Conservation (phyloP, 2,797 vertebrate genomes). For the Cryptoprocta ferox region DNA sequence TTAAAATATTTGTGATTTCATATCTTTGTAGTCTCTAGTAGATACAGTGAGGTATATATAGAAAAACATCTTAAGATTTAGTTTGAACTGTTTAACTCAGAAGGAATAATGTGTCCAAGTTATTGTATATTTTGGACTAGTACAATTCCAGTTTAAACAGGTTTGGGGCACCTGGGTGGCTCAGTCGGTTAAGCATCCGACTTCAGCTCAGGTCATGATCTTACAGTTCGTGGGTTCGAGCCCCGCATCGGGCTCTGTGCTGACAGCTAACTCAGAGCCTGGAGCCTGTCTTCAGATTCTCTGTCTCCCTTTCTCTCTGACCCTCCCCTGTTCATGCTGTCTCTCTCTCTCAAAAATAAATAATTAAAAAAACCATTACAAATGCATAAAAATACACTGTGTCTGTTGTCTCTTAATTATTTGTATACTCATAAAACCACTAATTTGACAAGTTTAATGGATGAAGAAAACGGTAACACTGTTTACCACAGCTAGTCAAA, state of each 20-base stretch:
- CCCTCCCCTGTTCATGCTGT: too few species aligned
- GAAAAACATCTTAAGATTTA: conserved; percentile 11
- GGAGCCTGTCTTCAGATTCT: too few species aligned
- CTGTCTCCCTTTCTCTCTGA: too few species aligned
- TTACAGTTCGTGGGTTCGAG: too few species aligned
- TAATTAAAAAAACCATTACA: too few species aligned
- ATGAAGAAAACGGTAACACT: conserved; percentile 70
- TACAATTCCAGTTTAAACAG: not conserved
- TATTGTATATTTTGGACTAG: not conserved
- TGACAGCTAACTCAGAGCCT: too few species aligned
- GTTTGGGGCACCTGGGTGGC: not conserved
- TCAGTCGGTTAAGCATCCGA: too few species aligned
- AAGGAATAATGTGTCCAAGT: not conserved
- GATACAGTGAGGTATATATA: not conserved
- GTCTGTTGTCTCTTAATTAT: conserved; percentile 62
- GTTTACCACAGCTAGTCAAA: conserved; percentile 30
- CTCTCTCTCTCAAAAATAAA: too few species aligned
- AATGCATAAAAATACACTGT: conserved; percentile 36
- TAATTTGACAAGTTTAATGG: conserved; percentile 61
- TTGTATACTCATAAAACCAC: conserved; percentile 68
- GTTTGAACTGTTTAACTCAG: conserved; percentile 1
- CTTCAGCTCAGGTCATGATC: too few species aligned
- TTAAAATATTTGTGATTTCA: not conserved
- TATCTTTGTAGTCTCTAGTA: not conserved
- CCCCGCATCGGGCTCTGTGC: too few species aligned